Percentiles rank a stretch among this genome's conserved stretches.
These are phyloP conservation scores for Adelosebastes latens DNA, from an alignment of 2,797 vertebrate genomes.

Conservation along the genomic window DNA sequence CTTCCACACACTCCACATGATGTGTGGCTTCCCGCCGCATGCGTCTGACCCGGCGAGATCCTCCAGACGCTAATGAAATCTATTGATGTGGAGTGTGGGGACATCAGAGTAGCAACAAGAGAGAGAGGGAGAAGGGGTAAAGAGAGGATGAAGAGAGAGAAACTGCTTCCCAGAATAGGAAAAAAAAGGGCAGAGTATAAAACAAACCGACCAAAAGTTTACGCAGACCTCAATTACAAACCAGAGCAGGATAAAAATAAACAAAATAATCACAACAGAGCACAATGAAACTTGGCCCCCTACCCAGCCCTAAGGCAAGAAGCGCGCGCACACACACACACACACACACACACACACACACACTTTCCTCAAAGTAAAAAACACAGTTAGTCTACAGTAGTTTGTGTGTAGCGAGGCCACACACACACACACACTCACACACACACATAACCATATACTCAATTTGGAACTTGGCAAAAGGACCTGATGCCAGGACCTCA, in stretches of 20 bases:
- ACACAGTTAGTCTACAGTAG: conserved; percentile 46
- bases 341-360: conserved; percentile 7
- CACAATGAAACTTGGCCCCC: conserved; percentile 68
- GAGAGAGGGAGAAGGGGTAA: conserved; percentile 31
- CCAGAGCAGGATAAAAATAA: conserved; percentile 80
- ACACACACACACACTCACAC: conserved; percentile 66
- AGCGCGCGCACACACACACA: not conserved
- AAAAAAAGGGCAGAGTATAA: conserved; percentile 63
- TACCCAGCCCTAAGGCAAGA: conserved; percentile 44
- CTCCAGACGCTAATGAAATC: conserved; percentile 84
- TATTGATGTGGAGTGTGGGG: conserved; percentile 84
- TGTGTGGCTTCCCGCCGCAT: conserved; percentile 68
- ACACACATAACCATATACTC: conserved; percentile 64
- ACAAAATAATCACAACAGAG: conserved; percentile 80
- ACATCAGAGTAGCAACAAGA: conserved; percentile 75
- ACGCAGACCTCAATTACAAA: conserved; percentile 82
- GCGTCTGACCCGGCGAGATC: conserved; percentile 76
- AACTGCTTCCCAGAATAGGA: conserved; percentile 71
- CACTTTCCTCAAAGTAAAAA: conserved; percentile 43
- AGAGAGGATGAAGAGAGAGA: conserved; percentile 61
- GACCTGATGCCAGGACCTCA: conserved; percentile 2
- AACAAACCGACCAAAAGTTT: conserved; percentile 77
- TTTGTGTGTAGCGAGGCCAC: conserved; percentile 27
- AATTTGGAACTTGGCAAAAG: conserved; percentile 39
- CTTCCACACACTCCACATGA: conserved; percentile 80